Base-by-base conservation (phyloP, 2,113 vertebrate genomes). In the Thryonomys swinderianus region DNA sequence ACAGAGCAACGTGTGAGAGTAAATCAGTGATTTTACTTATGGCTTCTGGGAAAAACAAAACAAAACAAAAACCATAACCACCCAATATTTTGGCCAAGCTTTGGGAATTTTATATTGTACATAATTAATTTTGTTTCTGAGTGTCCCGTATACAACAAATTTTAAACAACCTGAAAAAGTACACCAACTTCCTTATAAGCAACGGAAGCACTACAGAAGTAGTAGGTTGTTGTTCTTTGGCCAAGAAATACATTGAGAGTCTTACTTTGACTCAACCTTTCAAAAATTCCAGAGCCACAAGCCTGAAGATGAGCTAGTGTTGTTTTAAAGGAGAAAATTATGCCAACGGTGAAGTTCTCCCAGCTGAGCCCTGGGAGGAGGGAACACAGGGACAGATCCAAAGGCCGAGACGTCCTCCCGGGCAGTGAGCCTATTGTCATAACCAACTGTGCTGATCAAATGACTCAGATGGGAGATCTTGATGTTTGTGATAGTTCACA, bases 51-150 rank as follows among this genome's bases (percentile, higher is more conserved):
- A 94, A 83, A 37, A 55, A 67, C 48, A 51, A 51, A 51, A 51
- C 10, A 51, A 51, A 51, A 51, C 48, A 51, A 73, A 71, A 40
- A 11, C n/a, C 7, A 48, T 30, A 74, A 92, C 59, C 12, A 71
- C 32, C 12, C 61, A 89, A n/a, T 88, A 34, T 17, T 92, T 13
- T 67, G 2, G 1, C 12, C 61, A 7, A 67, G 18, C 20, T 59
- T 61, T 86, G 74, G 85, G 14, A 59, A 86, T 85, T 91, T 89
- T 85, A 73, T 57, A 55, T 85, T n/a, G 25, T 81, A 42, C 7
- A 27, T 16, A 84, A 7, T 23, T 85, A n/a, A 37, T 80, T 93
- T 91, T 82, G 85, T 91, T n/a, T 90, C 85, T 93, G 55, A 91
- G 32, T 73, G 13, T 2, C 11, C 82, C 18, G 76, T 88, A 34